Percentiles rank a stretch among this genome's conserved stretches.
phyloP scores from a whole-genome alignment of 2,888 invertebrate genomes.

The Dione vanillae region DNA sequence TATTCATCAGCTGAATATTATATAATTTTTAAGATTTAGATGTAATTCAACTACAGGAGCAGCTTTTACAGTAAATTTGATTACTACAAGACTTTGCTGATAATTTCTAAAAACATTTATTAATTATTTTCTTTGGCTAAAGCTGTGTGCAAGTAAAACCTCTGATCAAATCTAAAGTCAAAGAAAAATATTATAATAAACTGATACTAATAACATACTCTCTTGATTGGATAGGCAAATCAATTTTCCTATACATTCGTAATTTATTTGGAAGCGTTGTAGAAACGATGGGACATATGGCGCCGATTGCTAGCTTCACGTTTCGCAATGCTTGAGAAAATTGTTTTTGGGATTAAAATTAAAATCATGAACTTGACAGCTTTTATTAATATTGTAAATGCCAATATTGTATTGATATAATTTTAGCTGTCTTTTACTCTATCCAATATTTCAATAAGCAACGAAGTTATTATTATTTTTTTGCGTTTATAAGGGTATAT shows the following conservation, averaged over 20 bases:
- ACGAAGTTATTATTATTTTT: no score
- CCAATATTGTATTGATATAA: background rate
- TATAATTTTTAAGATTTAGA: no score
- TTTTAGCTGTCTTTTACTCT: no score
- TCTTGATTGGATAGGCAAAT: constrained; percentile 19
- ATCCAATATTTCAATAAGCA: no score
- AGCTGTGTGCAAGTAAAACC: no score
- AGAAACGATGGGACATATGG: constrained; percentile 22
- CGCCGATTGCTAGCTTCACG: constrained; percentile 24
- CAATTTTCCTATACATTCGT: constrained; percentile 32
- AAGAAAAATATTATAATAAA: background rate
- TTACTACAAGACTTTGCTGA: no score
- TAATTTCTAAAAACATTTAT: background rate
- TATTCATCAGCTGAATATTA: no score
- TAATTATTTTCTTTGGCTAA: background rate
- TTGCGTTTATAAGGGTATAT: no score
- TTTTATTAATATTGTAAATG: constrained; percentile 5
- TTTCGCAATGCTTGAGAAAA: constrained; percentile 20
- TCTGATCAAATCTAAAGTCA: background rate
- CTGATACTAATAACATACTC: constrained; percentile 22
- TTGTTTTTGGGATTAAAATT: constrained; percentile 13
- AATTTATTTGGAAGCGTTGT: constrained; percentile 32
- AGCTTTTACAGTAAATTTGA: no score
- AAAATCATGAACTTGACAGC: background rate
- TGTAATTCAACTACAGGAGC: no score